Base-by-base conservation (phyloP, 1,140 invertebrate species). In the Drosophila parvula region DNA sequence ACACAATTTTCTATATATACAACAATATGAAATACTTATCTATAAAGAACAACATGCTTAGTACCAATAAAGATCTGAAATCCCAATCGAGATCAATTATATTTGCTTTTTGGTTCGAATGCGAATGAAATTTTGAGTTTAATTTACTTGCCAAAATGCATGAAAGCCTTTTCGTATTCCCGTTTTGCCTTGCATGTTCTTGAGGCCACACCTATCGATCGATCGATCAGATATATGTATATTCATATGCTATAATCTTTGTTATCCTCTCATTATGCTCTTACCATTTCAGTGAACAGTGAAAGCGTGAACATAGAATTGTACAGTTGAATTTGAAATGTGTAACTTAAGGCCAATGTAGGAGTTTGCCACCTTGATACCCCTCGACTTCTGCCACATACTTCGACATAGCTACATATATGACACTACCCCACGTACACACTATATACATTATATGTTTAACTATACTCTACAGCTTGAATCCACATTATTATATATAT, bases 251-350 rank as follows among this genome's bases (percentile, higher is more conserved):
- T 50, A 79, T 74, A 85, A 77, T 84, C 56, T 68, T 47, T 68
- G 45, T 55, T 64, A 50, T 58, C 50, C 40, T 43, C 27, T 38
- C 38, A 41, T 68, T 86, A 67, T 86, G 76, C 76, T 86, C 83
- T 86, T 86, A 77, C 82, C 83, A 79, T 86, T 86, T 88, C 83
- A 86, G 83, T 86, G 80, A 86, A 86, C 83, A 86, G 83, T 86
- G 80, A 86, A 86, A 50, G 50, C 79, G 73, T 61, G 57, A 81
- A 78, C 53, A 36, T 58, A 63, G 48, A 71, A 71, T 69, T 86
- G 76, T 86, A 83, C 79, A 86, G 75, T 82, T 85, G 77, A 59
- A 58, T 81, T 79, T 74, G 84, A 85, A 86, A 74, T 67, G 56
- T 63, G 58, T 78, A 76, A 64, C 73, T 79, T 78, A 81, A 69